phyloP scores from a whole-genome alignment of 2,113 vertebrate species.

The Megaleporinus macrocephalus region DNA sequence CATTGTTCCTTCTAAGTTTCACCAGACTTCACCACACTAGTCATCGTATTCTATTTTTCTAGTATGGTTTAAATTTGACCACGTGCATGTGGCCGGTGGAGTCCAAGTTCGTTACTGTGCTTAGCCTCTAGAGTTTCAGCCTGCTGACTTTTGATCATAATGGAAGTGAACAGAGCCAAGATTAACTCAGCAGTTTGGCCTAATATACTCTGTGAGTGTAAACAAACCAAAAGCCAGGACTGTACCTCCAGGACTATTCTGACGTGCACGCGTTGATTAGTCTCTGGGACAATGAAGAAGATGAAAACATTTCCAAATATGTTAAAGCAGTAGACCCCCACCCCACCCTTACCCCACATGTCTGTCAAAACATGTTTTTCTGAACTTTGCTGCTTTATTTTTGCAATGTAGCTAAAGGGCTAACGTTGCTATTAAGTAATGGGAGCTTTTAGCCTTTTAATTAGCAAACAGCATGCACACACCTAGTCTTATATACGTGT shows the following conservation, averaged over 20 bases:
- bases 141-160: neutral
- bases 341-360: neutral
- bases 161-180: neutral
- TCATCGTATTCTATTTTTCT: neutral
- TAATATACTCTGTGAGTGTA: neutral
- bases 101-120: neutral
- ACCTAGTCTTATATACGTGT: too few species aligned
- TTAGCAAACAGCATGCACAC: too few species aligned
- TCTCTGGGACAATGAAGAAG: neutral
- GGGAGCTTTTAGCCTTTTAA: too few species aligned
- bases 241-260: neutral
- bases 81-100: neutral
- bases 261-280: neutral
- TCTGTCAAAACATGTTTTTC: neutral
- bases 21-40: neutral
- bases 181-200: conserved; percentile 10
- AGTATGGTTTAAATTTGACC: neutral
- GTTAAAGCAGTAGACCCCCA: neutral
- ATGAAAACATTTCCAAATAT: neutral
- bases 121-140: neutral
- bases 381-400: neutral
- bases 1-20: neutral
- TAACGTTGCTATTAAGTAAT: too few species aligned
- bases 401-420: neutral
- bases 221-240: neutral